Evolutionary conservation across 2,888 invertebrate genomes (phyloP), one percentile per base, ranked within the genome.

Genomic region (Trichogramma evanescens): DNA sequence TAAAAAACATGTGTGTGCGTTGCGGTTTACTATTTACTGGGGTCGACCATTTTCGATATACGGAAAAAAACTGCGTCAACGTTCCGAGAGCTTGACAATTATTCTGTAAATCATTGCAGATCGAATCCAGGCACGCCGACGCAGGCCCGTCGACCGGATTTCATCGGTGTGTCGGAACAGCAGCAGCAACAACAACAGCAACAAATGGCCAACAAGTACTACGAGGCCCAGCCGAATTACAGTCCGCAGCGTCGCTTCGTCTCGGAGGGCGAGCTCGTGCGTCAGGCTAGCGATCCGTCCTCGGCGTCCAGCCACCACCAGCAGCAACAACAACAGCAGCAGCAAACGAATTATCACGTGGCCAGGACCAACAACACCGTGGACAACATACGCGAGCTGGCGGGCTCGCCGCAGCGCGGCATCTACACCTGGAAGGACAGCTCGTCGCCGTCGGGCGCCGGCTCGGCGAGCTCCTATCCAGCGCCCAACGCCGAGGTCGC

Each of bases 71-170:
- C 2, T 26, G 2, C 26, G 26, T 26, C 26, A 2, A 26, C 26
- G 26, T 26, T 26, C 26, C 26, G 26, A 26, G 26, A 26, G 26
- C 26, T 26, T 26, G 26, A 26, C 26, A 2, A 26, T 26, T 26
- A 26, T 26, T 26, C 3, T 26, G 26, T 26, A 26, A 26, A 45
- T 45, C 72, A 66, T 74, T 75, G 41, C 86, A 93, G 93, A 86
- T 93, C 93, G 71, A 93, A 93, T 82, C 93, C 93, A 72, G 91
- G 92, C 77, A 93, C 93, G 74, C 93, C 93, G 72, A 93, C 93
- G 73, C 91, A 91, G 83, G 89, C 91, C 70, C 85, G 91, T 74
- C 85, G 92, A 69, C 92, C 92, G 62, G 92, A 92, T 81, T 93
- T 92, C 81, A 91, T 92, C 77, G 87, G 89, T 71, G 89, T 91